phyloP scores from a whole-genome alignment of 1,140 invertebrate genomes.

The Heliconius hewitsoni region DNA sequence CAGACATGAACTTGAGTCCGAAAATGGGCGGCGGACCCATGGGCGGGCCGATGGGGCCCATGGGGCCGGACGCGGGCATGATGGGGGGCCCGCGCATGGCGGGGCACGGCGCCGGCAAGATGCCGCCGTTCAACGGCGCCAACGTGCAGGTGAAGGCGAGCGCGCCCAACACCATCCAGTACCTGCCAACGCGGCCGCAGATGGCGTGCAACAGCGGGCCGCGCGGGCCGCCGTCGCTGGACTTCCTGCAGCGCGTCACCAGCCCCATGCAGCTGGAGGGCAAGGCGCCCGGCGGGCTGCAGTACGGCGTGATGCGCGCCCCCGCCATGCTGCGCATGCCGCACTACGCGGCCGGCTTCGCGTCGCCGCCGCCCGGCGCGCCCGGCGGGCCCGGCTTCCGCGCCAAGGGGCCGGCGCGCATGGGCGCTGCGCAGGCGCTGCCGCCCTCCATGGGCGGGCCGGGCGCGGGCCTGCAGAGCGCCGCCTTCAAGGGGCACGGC shows the following conservation, averaged over 20 bases:
- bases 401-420: slow-evolving; percentile 62
- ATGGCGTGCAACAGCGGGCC: slow-evolving; percentile 84
- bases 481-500: slow-evolving; percentile 89
- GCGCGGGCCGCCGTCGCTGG: slow-evolving; percentile 93
- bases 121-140: slow-evolving; percentile 88
- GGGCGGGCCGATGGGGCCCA: slow-evolving; percentile 78
- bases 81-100: slow-evolving; percentile 79
- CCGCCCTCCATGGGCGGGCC: slow-evolving; percentile 90
- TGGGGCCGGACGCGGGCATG: slow-evolving; percentile 77
- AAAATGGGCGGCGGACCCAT: slow-evolving; percentile 82
- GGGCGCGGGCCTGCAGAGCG: slow-evolving; percentile 82
- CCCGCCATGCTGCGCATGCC: slow-evolving; percentile 76
- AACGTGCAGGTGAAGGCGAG: slow-evolving; percentile 97
- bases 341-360: slow-evolving; percentile 75
- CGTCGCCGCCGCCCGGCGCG: slow-evolving; percentile 69
- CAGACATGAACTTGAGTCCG: slow-evolving; percentile 83
- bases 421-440: slow-evolving; percentile 84
- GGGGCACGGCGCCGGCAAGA: slow-evolving; percentile 72
- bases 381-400: slow-evolving; percentile 62
- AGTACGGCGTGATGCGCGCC: slow-evolving; percentile 82
- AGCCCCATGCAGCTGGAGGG: slow-evolving; percentile 88
- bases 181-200: slow-evolving; percentile 94
- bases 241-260: slow-evolving; percentile 94
- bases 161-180: slow-evolving; percentile 98
- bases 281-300: slow-evolving; percentile 84